Evolutionary conservation across 2,888 invertebrate genomes (phyloP).

Genomic region (Eristalinus sepulchralis): DNA sequence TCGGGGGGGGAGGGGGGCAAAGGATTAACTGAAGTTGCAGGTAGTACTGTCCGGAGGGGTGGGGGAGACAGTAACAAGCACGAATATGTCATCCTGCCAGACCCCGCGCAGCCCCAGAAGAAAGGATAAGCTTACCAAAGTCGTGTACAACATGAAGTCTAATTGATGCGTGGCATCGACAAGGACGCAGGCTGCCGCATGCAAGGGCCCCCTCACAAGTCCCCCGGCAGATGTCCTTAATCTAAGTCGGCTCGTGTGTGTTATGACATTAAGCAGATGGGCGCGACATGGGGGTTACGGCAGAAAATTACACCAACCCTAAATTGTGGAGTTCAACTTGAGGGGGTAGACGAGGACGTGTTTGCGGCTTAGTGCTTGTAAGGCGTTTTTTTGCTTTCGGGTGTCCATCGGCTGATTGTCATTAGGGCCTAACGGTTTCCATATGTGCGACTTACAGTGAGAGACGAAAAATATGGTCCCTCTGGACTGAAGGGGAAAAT

Average conservation of each 20-base stretch:
- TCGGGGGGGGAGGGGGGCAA: too few relatives aligned
- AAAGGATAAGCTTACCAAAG: constrained; percentile 27
- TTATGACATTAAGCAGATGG: constrained; percentile 16
- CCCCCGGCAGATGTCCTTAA: constrained; percentile 19
- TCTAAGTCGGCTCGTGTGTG: constrained; percentile 5
- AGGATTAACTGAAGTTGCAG: neutral
- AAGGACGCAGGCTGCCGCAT: neutral
- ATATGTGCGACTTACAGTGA: neutral
- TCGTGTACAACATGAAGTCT: constrained; percentile 43
- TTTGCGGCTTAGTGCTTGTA: neutral
- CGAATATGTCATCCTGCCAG: neutral
- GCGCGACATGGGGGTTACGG: neutral
- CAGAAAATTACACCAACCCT: constrained; percentile 24
- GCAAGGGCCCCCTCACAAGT: constrained; percentile 9
- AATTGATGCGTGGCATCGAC: constrained; percentile 26
- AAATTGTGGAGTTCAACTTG: neutral
- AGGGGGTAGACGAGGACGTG: neutral
- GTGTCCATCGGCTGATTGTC: neutral
- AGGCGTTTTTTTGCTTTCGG: neutral
- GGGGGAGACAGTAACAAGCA: neutral
- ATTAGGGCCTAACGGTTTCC: neutral
- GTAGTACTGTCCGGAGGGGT: neutral
- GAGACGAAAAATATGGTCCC: neutral
- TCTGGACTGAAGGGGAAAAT: neutral
- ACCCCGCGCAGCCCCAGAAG: neutral